A percentile compares a stretch with the other conserved stretches of the same genome.
Conservation (phyloP, 2,888 invertebrate species). For the Temnothorax unifasciatus region DNA sequence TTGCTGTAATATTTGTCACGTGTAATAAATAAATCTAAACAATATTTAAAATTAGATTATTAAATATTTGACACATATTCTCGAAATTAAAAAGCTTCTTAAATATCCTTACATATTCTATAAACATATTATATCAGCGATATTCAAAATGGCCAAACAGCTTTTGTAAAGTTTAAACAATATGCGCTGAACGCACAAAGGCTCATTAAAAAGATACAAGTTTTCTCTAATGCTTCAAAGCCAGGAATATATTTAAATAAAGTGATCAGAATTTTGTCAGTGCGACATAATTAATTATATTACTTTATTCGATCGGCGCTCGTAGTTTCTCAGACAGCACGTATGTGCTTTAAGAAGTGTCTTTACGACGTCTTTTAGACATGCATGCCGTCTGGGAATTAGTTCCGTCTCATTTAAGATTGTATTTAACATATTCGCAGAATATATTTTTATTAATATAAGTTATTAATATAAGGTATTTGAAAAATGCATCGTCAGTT, state of each 20-base stretch:
- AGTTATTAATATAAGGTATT: neutral
- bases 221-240: neutral
- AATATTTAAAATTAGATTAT: neutral
- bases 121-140: neutral
- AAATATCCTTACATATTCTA: neutral
- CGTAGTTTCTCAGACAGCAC: neutral
- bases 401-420: neutral
- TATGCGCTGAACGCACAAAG: neutral
- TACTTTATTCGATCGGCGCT: neutral
- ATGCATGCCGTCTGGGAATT: neutral
- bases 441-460: neutral
- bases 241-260: neutral
- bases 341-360: neutral
- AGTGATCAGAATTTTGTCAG: neutral
- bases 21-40: conserved; percentile 1
- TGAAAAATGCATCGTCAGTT: neutral
- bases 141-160: neutral
- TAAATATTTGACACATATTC: neutral
- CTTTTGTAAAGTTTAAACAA: neutral
- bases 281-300: neutral
- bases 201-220: neutral
- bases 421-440: neutral
- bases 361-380: neutral
- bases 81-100: neutral
- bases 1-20: neutral